Evolutionary conservation across 2,113 vertebrate genomes (phyloP).

Genomic region (Piaya cayana): DNA sequence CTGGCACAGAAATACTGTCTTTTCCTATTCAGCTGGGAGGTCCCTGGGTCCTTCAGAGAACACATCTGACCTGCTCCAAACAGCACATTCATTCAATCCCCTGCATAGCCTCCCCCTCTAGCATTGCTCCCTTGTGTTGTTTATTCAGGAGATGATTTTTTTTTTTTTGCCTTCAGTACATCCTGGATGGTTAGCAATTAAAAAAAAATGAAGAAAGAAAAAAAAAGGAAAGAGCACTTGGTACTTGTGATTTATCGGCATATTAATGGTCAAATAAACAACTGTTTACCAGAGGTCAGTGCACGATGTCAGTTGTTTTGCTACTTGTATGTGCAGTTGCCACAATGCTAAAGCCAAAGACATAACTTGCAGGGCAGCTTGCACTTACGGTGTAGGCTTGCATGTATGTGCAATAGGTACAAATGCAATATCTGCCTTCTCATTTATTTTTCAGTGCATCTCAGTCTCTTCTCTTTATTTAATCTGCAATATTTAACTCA

Average conservation of each 20-base stretch:
- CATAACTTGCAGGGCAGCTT: not conserved
- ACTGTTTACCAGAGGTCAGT: not conserved
- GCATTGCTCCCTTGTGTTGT: no score
- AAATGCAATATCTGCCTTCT: not conserved
- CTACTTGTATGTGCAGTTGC: not conserved
- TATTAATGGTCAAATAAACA: not conserved
- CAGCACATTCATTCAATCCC: not conserved
- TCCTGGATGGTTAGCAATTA: not conserved
- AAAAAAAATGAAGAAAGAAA: not conserved
- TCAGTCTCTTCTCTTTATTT: not conserved
- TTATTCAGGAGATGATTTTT: not conserved
- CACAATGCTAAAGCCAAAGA: not conserved
- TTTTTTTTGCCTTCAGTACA: not conserved
- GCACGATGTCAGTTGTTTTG: not conserved
- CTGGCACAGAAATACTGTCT: accelerated
- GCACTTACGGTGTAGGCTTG: not conserved
- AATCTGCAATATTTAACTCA: not conserved
- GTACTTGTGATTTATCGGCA: not conserved
- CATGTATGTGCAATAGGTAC: not conserved
- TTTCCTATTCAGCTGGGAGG: not conserved
- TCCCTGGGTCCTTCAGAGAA: not conserved
- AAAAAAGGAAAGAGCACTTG: not conserved
- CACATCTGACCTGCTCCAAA: not conserved
- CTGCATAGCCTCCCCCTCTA: not conserved
- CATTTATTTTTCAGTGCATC: not conserved